phyloP scores from a whole-genome alignment of 2,113 vertebrate genomes.

The Tachysurus vachellii region DNA sequence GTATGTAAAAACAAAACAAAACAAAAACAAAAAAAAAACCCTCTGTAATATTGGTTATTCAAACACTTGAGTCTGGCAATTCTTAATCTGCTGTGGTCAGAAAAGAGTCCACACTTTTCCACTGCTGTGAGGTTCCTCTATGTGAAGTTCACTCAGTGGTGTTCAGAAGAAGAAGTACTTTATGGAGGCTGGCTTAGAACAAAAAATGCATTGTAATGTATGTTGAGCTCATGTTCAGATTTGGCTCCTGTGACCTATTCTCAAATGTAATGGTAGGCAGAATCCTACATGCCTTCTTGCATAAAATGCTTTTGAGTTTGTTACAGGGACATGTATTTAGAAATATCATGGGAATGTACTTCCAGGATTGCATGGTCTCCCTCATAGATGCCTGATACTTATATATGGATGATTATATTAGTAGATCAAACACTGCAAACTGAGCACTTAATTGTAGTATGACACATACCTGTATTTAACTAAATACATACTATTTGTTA shows the following conservation, averaged over 20 bases:
- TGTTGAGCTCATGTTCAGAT: conserved; percentile 62
- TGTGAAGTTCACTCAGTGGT: conserved; percentile 60
- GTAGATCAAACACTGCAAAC: background rate
- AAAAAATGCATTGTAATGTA: conserved; percentile 68
- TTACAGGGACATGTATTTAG: conserved; percentile 21
- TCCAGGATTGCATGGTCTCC: background rate
- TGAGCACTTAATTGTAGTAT: background rate
- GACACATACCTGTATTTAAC: conserved; percentile 35
- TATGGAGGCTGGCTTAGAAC: conserved; percentile 63
- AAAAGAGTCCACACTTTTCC: conserved; percentile 65
- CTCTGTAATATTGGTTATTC: background rate
- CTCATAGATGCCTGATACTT: background rate
- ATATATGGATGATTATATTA: conserved; percentile 19
- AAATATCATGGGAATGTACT: background rate
- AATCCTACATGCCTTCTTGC: conserved; percentile 44
- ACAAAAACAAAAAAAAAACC: no score
- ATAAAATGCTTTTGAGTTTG: conserved; percentile 30
- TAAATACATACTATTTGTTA: conserved; percentile 54
- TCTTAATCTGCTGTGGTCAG: conserved; percentile 62
- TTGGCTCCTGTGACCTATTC: conserved; percentile 50
- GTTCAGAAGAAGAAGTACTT: conserved; percentile 68
- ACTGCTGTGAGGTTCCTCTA: conserved; percentile 48
- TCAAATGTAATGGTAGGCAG: conserved; percentile 41
- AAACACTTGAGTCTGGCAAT: conserved; percentile 46
- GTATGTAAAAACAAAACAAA: background rate